Conservation (phyloP, 2,888 invertebrate species). For the Odontomyia ornata region DNA sequence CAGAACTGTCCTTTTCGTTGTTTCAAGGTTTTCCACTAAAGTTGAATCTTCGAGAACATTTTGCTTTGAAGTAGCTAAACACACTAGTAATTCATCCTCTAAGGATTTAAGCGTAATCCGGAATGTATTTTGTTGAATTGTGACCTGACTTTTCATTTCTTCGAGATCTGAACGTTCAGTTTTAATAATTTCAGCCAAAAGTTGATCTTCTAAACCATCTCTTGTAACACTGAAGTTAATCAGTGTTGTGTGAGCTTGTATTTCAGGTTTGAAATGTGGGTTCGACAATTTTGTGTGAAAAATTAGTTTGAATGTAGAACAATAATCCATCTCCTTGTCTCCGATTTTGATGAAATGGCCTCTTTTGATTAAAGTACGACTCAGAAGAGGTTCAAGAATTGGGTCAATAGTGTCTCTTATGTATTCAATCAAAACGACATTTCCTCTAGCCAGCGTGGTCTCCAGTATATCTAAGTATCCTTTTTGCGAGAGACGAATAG, state of each 20-base stretch:
- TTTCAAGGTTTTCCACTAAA: constrained; percentile 90
- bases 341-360: constrained; percentile 85
- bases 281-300: constrained; percentile 94
- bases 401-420: constrained; percentile 93
- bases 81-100: constrained; percentile 88
- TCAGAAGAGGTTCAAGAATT: constrained; percentile 88
- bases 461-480: constrained; percentile 88
- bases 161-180: constrained; percentile 93
- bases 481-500: constrained; percentile 81
- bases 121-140: constrained; percentile 93
- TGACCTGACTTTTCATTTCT: constrained; percentile 81
- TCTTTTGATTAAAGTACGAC: constrained; percentile 87
- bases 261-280: constrained; percentile 96
- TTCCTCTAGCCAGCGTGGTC: constrained; percentile 76
- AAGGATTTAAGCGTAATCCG: constrained; percentile 90
- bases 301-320: constrained; percentile 82
- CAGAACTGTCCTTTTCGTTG: constrained; percentile 90
- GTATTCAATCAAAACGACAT: constrained; percentile 85
- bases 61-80: constrained; percentile 89
- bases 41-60: constrained; percentile 91
- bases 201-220: constrained; percentile 94
- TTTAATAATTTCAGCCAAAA: constrained; percentile 93
- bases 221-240: constrained; percentile 96
- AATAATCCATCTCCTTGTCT: constrained; percentile 91
- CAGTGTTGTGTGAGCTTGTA: constrained; percentile 95